Conservation (phyloP, 2,888 invertebrate species). For the Parnassius apollo region DNA sequence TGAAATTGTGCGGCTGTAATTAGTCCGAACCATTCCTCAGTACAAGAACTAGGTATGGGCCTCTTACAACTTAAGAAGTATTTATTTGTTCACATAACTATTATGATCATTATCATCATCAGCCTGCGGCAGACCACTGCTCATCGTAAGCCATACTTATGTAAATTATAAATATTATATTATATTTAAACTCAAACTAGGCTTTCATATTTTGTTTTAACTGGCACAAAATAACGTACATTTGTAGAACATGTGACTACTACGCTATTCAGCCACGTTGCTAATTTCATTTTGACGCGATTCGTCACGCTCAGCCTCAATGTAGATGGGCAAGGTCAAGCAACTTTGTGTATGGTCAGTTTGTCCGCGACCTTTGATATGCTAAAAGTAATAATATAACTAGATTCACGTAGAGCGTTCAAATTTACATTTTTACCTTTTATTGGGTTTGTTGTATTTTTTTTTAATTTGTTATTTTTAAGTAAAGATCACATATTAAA, state of each 20-base stretch:
- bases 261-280: background rate
- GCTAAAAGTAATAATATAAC: conserved; percentile 28
- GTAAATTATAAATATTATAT: too few species aligned
- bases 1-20: too few species aligned
- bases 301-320: conserved; percentile 32
- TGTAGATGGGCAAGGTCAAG: conserved; percentile 38
- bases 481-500: too few species aligned
- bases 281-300: conserved; percentile 22
- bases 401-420: background rate
- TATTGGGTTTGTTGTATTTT: background rate
- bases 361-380: conserved; percentile 35
- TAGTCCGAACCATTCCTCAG: too few species aligned
- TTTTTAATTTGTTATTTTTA: background rate
- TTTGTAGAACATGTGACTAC: background rate
- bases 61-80: too few species aligned
- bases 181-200: too few species aligned
- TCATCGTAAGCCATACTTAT: too few species aligned
- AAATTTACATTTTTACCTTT: background rate
- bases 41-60: too few species aligned
- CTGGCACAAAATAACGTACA: background rate
- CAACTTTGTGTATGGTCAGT: conserved; percentile 39
- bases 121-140: too few species aligned
- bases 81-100: too few species aligned
- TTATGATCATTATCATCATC: too few species aligned
- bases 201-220: too few species aligned